These are phyloP conservation scores for Orthosia cruda DNA, from an alignment of 2,888 invertebrate genomes.

Conservation along the genomic window DNA sequence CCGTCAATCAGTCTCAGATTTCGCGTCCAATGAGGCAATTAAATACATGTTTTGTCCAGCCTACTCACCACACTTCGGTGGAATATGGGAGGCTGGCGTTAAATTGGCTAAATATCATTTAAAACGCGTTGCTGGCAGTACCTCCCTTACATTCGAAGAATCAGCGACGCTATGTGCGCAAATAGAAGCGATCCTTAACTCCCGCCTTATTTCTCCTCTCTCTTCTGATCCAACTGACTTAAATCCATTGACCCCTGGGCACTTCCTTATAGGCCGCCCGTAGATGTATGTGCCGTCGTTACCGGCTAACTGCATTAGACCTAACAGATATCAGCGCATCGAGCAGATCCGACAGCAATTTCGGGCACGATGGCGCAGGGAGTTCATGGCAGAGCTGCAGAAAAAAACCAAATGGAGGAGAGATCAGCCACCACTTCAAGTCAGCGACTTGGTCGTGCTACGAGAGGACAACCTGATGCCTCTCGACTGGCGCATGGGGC, in stretches of 20 bases:
- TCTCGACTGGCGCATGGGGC: not conserved
- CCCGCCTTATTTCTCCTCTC: not conserved
- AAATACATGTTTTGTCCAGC: no score
- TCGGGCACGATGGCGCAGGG: no score
- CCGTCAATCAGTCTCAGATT: no score
- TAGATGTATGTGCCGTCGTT: not conserved
- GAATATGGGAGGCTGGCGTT: no score
- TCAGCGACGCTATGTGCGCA: not conserved
- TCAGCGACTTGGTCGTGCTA: not conserved
- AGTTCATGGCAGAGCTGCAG: not conserved
- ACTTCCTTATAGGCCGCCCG: not conserved
- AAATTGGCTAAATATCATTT: no score
- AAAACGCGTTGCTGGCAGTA: not conserved
- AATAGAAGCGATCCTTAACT: constrained; percentile 4
- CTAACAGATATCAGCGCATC: not conserved
- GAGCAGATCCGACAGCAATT: not conserved
- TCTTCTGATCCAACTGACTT: not conserved
- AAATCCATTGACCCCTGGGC: not conserved
- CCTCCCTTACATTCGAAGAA: not conserved
- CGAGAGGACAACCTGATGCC: not conserved
- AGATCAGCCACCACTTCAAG: not conserved
- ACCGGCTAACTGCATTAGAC: not conserved
- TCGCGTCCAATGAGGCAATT: no score
- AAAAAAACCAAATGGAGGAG: not conserved
- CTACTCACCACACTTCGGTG: no score